phyloP scores from a whole-genome alignment of 2,888 invertebrate species.

The Cynaeus angustus region DNA sequence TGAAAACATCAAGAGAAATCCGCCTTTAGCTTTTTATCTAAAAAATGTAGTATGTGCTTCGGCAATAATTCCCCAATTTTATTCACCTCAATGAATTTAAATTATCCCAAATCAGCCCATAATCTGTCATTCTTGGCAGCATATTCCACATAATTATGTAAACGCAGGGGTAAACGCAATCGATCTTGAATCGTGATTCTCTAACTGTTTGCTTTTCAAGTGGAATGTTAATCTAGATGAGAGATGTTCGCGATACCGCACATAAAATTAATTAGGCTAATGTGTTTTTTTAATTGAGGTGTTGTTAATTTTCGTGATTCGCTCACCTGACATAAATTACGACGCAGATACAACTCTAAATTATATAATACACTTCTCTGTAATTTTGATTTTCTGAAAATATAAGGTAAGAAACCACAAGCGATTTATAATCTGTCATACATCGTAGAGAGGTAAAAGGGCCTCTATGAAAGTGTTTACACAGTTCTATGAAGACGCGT shows the following conservation, averaged over 20 bases:
- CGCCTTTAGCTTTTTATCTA: too few relatives aligned
- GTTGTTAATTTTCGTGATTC: neutral
- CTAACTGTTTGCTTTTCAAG: neutral
- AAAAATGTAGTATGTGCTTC: too few relatives aligned
- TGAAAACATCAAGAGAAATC: too few relatives aligned
- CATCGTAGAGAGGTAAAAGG: too few relatives aligned
- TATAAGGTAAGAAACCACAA: slow-evolving; percentile 1
- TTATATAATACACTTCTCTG: slow-evolving; percentile 8
- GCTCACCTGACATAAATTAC: neutral
- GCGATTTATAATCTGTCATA: slow-evolving; percentile 12
- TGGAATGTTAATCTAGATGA: slow-evolving; percentile 5
- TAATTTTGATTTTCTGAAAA: slow-evolving; percentile 12
- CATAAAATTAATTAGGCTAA: slow-evolving; percentile 1
- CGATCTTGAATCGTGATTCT: slow-evolving; percentile 11
- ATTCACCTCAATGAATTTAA: slow-evolving; percentile 13
- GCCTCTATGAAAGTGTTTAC: too few relatives aligned
- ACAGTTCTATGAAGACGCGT: too few relatives aligned
- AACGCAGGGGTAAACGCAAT: slow-evolving; percentile 1
- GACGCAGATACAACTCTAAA: neutral
- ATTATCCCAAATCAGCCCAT: neutral
- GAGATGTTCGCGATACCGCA: neutral
- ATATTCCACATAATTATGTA: slow-evolving; percentile 13
- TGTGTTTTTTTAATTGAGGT: slow-evolving; percentile 10
- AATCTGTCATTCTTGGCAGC: slow-evolving; percentile 15
- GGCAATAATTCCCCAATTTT: neutral